Evolutionary conservation across 1,140 invertebrate genomes (phyloP).

Genomic region (Pentalonia nigronervosa): DNA sequence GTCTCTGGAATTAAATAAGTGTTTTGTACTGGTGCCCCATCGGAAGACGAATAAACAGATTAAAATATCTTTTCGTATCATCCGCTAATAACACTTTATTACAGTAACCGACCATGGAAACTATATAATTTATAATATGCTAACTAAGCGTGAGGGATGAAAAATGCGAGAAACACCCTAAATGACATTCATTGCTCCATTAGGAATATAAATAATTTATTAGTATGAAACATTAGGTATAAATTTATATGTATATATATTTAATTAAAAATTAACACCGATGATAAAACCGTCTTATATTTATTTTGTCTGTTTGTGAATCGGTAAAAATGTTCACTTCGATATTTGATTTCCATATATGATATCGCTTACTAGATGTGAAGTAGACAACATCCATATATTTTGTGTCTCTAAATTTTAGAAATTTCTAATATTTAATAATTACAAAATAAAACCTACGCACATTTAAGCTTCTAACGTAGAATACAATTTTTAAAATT

Average conservation of each 20-base stretch:
- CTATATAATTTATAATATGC: neutral
- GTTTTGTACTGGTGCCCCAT: neutral
- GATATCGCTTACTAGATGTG: no score
- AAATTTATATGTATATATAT: neutral
- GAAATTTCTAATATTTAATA: no score
- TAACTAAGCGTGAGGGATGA: neutral
- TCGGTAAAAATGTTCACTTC: no score
- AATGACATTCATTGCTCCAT: neutral
- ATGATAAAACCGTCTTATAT: neutral
- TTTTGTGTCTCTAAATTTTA: no score
- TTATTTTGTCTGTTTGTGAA: no score
- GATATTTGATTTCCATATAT: no score
- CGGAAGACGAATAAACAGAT: neutral
- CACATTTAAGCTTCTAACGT: no score
- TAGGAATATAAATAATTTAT: neutral
- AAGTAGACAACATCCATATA: no score
- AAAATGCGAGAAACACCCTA: neutral
- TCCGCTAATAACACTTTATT: neutral
- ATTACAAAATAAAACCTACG: no score
- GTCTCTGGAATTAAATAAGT: neutral
- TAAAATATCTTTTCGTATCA: neutral
- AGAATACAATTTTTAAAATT: no score
- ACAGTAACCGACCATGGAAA: neutral
- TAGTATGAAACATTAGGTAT: neutral
- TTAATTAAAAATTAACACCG: neutral